A percentile compares a stretch with the other conserved stretches of the same genome.
Conservation (phyloP, 2,888 invertebrate species). For the Nymphalis c-album region DNA sequence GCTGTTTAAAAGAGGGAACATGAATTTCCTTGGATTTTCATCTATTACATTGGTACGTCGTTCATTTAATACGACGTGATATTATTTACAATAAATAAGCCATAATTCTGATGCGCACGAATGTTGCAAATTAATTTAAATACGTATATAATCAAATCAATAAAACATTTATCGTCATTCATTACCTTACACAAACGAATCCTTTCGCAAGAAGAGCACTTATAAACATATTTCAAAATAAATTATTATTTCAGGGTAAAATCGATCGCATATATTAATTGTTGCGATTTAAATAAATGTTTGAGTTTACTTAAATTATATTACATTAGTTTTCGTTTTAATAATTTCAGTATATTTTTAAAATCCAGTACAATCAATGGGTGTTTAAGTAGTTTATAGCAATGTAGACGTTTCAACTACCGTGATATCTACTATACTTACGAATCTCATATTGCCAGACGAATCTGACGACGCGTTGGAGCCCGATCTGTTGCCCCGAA, state of each 20-base stretch:
- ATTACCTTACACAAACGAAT: slow-evolving; percentile 3
- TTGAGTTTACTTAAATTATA: too few species aligned
- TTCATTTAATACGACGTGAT: too few species aligned
- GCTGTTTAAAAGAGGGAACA: too few species aligned
- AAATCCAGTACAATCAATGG: too few species aligned
- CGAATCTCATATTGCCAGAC: slow-evolving; percentile 22
- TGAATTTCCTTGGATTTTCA: too few species aligned
- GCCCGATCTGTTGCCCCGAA: slow-evolving; percentile 11
- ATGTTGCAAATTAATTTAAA: neutral
- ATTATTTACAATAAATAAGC: neutral
- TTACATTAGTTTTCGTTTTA: too few species aligned
- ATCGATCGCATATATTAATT: too few species aligned
- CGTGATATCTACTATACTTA: slow-evolving; percentile 29
- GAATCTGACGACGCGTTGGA: slow-evolving; percentile 65
- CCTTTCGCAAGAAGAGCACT: slow-evolving; percentile 4
- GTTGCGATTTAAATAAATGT: too few species aligned
- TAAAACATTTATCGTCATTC: slow-evolving; percentile 2
- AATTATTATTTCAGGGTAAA: neutral
- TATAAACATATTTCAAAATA: slow-evolving; percentile 7
- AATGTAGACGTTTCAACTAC: neutral
- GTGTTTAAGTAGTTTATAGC: neutral
- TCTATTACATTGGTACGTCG: too few species aligned
- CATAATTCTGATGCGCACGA: neutral
- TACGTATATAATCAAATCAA: neutral
- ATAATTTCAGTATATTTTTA: too few species aligned